Conservation (phyloP, 2,113 vertebrate species). For the Strix uralensis region DNA sequence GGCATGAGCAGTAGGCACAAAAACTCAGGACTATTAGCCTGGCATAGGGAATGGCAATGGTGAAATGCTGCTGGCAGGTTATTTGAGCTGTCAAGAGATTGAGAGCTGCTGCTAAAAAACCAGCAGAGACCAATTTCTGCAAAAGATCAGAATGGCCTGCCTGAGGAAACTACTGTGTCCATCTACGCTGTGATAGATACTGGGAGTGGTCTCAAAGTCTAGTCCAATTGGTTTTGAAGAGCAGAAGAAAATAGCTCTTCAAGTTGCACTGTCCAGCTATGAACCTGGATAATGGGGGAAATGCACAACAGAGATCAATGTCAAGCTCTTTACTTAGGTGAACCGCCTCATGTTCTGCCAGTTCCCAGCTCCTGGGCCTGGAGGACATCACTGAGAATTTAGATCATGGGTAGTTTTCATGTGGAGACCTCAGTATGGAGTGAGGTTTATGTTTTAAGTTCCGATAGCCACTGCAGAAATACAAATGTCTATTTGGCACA, state of each 20-base stretch:
- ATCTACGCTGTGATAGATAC: not conserved
- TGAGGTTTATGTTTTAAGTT: not conserved
- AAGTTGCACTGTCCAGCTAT: not conserved
- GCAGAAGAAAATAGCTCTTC: not conserved
- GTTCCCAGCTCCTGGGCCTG: not conserved
- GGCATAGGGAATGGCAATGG: not conserved
- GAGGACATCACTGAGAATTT: not conserved
- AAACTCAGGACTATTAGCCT: not conserved
- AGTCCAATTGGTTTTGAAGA: not conserved
- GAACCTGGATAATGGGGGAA: not conserved
- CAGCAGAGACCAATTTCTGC: not conserved
- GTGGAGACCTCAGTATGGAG: not conserved
- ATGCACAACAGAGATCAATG: not conserved
- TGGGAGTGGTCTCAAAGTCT: not conserved
- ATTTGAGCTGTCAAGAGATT: not conserved
- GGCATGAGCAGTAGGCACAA: not conserved
- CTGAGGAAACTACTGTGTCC: not conserved
- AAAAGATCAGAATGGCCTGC: not conserved
- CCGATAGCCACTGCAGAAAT: not conserved
- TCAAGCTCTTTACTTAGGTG: not conserved
- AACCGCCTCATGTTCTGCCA: not conserved
- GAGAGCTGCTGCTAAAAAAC: not conserved
- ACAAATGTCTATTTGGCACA: not conserved
- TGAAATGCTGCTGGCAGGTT: not conserved
- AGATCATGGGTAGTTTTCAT: not conserved